Evolutionary conservation across 2,113 vertebrate genomes (phyloP), one percentile per base, ranked within the genome.

Genomic region (Tupaia chinensis): DNA sequence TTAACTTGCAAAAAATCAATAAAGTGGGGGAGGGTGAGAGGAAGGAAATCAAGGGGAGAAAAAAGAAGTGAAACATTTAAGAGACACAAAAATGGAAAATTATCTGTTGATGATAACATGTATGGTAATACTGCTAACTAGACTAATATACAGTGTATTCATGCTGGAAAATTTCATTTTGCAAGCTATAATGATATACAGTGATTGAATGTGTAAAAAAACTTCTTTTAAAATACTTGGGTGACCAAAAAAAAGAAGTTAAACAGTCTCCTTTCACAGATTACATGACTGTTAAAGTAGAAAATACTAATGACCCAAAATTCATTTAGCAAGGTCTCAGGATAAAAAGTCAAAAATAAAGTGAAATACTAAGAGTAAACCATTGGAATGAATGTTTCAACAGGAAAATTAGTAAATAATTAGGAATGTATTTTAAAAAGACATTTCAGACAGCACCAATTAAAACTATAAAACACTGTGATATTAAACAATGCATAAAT

Each of bases 401-500:
- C 32, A 95, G 73, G 56, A 79, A 94, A 92, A 73, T 66, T n/a
- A 27, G 16, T 81, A 34, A 79, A 61, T 56, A 90, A 87, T 74
- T 74, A 80, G 61, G 34, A 82, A 70, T 61, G 9, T 70, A 73
- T 81, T 87, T 78, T 70, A 77, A 29, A 78, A 93, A 72, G 61
- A 63, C 5, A 60, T 61, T 79, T 25, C 79, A 90, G 20, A 56
- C 66, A 53, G n/a, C 77, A 69, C 65, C 25, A 66, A 60, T 78
- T 65, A 82, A 84, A 72, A 32, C 29, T 83, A 70, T 72, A 27
- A 96, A 92, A 63, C 34, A 72, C 20, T 82, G 29, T 90, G 32
- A 68, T 9, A 53, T 78, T 83, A 85, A 94, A 63, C 32, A 86
- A 94, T 5, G 69, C 22, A 27, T 82, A 82, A 97, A 89, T 73